Base-by-base conservation (phyloP, 2,888 invertebrate genomes). In the Meloe dianella region DNA sequence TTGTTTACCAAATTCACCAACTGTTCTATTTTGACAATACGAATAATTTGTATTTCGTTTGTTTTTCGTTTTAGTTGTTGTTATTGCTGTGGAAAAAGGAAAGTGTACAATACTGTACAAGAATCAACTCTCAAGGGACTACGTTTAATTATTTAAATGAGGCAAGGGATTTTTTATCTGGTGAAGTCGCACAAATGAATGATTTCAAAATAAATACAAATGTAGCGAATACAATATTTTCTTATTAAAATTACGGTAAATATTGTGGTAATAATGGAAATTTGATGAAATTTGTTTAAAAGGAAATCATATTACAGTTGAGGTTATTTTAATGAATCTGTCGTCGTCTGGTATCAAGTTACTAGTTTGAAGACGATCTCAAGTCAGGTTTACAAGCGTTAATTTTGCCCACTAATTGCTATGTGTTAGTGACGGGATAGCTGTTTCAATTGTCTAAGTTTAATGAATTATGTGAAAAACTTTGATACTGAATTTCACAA, bases 401-500 rank as follows among this genome's bases (percentile, higher is more conserved):
- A 79, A 79, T 79, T 77, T 73, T 71, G 73, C 75, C 51, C 76
- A 74, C 78, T 79, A 79, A 79, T 79, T 79, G 75, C 78, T 69
- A 72, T 60, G 14, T 79, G 79, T 62, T 71, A 70, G 74, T 76
- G 78, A 77, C 78, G 74, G 73, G 71, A 70, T 74, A 76, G 77
- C 77, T 73, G 76, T 78, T 79, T 78, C 78, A 79, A 77, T 79
- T 79, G 78, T 71, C 74, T 74, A 78, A 79, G 75, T 79, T 77
- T 66, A 65, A 71, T 78, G 78, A 79, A 73, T 78, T 78, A 79
- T 79, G 76, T 71, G 75, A 74, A 75, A 79, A 79, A 79, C 74
- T 79, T 79, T 75, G 68, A 71, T 70, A 69, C 67, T 68, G 63
- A 38, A 65, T 65, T 66, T 29, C 62, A 67, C 61, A 56, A 66